Base-by-base conservation (phyloP, 2,797 vertebrate genomes). In the Rhinogobio ventralis region DNA sequence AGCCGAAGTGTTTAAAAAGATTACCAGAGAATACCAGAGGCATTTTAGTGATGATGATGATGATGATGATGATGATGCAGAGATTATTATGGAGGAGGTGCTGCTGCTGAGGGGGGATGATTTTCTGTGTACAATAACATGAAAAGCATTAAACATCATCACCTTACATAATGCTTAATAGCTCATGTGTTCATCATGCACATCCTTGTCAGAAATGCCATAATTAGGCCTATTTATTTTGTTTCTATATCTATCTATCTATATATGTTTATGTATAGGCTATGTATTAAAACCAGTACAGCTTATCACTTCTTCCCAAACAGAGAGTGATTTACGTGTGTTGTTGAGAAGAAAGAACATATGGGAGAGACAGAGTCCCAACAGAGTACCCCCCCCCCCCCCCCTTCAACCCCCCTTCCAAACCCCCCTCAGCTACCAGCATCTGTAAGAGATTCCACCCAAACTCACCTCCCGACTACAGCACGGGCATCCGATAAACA, bases 401-500 rank as follows among this genome's bases (percentile, higher is more conserved):
- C n/a, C n/a, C n/a, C n/a, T n/a, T n/a, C n/a, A n/a, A n/a, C n/a
- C n/a, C n/a, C n/a, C n/a, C n/a, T n/a, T n/a, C n/a, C n/a, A n/a
- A n/a, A n/a, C n/a, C n/a, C 17, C 89, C 83, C 85, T 89, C 89
- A 80, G 86, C 91, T 91, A 93, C 92, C 93, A 94, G 92, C 92
- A 94, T 92, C 92, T 91, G 91, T 46, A 60, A 91, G 80, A 89
- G 89, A 93, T 90, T 91, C 89, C 89, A 89, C 85, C 86, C 83
- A 87, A 91, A 91, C 88, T 89, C 86, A 91, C 90, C 86, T 86
- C 85, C 88, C 86, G 87, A 85, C 88, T 88, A 88, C 91, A 93
- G 91, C 86, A 89, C 89, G 80, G 87, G 83, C 93, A 94, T 94
- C 92, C 91, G 94, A 96, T 94, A 95, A 95, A 90, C 91, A 83